Evolutionary conservation across 2,113 vertebrate species (phyloP), one percentile per base, ranked within the genome.

Genomic region (Arothron firmamentum): DNA sequence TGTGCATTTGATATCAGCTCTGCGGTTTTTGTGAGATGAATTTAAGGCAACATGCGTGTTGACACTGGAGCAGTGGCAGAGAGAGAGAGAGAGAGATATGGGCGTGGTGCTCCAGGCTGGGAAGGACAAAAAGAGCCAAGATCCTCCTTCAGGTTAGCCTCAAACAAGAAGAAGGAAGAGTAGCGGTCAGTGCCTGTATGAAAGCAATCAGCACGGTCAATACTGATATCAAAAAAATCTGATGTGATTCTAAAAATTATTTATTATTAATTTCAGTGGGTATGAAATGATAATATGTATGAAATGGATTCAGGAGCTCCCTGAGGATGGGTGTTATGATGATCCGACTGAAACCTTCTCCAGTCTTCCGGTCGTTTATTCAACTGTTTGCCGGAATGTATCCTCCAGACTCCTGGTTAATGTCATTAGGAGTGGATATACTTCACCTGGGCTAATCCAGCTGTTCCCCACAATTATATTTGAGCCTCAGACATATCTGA

Each of bases 331-430:
- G 8, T 38, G 12, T 38, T 38, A 4, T 38, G 34, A 38, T 38
- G 34, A 38, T 38, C 34, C 34, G 34, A 38, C 9, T 38, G 34
- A 12, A 38, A 38, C 34, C 34, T 38, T 38, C 34, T 59, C 46
- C 50, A 28, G 52, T 59, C 64, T 52, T 67, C 56, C 46, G 60
- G 49, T 62, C 34, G 59, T 45, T 73, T 53, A 58, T 77, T 56
- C 59, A 79, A 78, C 75, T 67, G 67, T 71, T 70, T 60, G 67
- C 74, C 84, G 73, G 80, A 85, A 85, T 84, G 63, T 72, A 69
- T 62, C 79, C 81, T 84, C 83, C 84, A 90, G 89, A 84, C 89
- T 84, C 74, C 73, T 31, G 70, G 78, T 65, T 90, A 87, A 91
- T 87, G 71, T 75, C 75, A 88, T 91, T 89, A 90, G 54, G 56